Base-by-base conservation (phyloP, 2,888 invertebrate species). In the Xanthia icteritia region DNA sequence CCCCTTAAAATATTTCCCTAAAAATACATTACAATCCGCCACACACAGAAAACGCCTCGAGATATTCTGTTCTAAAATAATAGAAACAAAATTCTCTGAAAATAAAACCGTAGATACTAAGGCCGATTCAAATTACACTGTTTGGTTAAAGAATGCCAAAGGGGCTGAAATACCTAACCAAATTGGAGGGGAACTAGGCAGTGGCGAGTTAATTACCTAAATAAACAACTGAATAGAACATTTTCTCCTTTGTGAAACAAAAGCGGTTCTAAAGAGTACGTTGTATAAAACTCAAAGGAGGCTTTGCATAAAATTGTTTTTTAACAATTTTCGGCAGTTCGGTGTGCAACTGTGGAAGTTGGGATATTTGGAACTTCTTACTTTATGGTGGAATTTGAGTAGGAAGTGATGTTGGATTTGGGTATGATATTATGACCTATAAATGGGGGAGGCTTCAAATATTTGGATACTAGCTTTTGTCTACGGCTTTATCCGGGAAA, bases 181-280 rank as follows among this genome's bases (percentile, higher is more conserved):
- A 86, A 88, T 86, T 86, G 77, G 77, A 83, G 72, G 69, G 68
- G 64, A 83, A 82, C 84, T 86, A 84, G 76, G 65, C 69, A 68
- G 77, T 71, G 73, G 79, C 70, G 68, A 75, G 76, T 86, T 88
- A 88, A 88, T 87, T 87, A 86, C 79, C 85, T 79, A 86, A 86
- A 87, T 84, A 87, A 87, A 87, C 79, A 84, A 83, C 48, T 36
- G 77, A 63, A 75, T 77, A 39, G 64, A 78, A 74, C 66, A 84
- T 66, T 85, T 78, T 85, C 82, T 75, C 80, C 79, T 89, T 89
- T 86, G 84, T 83, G 74, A 80, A 86, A 78, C 65, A 71, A 60
- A 73, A 61, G 80, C 83, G 72, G 61, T 65, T 67, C 83, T 76
- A 82, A 84, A 85, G 76, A 83, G 77, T 79, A 76, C 48, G 69